Evolutionary conservation across 2,888 invertebrate genomes (phyloP), one percentile per base, ranked within the genome.

Genomic region (Idaea straminata): DNA sequence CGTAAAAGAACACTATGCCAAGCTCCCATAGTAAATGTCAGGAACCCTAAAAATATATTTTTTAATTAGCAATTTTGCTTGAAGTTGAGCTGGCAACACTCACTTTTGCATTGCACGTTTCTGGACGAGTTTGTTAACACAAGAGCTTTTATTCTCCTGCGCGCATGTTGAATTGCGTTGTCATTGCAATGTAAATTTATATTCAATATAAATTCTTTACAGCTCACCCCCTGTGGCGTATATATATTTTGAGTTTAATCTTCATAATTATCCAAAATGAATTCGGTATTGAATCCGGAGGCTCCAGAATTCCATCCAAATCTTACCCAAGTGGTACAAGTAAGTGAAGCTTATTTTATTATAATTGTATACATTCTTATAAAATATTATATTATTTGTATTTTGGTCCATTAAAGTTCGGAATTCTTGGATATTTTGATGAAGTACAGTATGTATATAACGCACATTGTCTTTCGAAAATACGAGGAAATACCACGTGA

Each of bases 261-360:
- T 3, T 68, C 73, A 70, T 64, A 36, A 15, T 62, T 62, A 59
- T 36, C 72, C 47, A 85, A 79, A 74, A 90, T 91, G 90, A 84
- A 85, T 80, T 89, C 86, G 57, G 77, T 76, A 69, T 77, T 91
- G 67, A 90, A 91, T 78, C 91, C 91, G 2, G 89, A 90, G 71
- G 90, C 89, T 64, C 89, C 90, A 57, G 91, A 91, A 70, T 91
- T 91, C 76, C 81, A 83, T 71, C 88, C 89, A 60, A 78, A 85
- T 71, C 75, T 89, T 62, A 82, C 80, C 70, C 77, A 83, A 69
- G 79, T 84, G 10, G 83, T 89, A 64, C 80, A 88, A 87, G 90
- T 89, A 73, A 64, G 85, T 83, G 75, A 77, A 76, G 77, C 74
- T 73, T 73, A 72, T 67, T 71, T 74, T 73, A 67, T 65, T 71